These are phyloP conservation scores for Cephus spinipes DNA, from an alignment of 2,888 invertebrate genomes.

Conservation along the genomic window DNA sequence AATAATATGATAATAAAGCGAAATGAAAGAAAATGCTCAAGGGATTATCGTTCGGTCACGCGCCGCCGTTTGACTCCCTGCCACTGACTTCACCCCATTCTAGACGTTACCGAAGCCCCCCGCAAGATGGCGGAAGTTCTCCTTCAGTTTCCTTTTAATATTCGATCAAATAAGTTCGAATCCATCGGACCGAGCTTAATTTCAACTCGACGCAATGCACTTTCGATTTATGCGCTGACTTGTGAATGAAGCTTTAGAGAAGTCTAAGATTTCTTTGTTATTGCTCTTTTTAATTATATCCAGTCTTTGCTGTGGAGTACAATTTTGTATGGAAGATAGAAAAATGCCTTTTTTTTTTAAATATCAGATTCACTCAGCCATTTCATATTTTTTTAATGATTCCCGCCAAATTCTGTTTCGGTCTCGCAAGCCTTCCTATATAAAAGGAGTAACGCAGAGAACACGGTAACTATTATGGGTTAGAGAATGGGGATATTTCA, in stretches of 20 bases:
- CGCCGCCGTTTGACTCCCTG: conserved; percentile 24
- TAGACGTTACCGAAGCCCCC: conserved; percentile 18
- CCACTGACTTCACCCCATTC: conserved; percentile 28
- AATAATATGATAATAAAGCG: conserved; percentile 66
- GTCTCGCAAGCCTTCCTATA: conserved; percentile 36
- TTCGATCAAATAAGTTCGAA: conserved; percentile 24
- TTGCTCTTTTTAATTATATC: background rate
- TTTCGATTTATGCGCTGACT: background rate
- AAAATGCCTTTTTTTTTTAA: background rate
- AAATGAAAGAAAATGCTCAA: conserved; percentile 62
- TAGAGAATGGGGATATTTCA: conserved; percentile 61
- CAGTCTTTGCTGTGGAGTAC: background rate
- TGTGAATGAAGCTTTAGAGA: background rate
- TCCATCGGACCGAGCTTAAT: background rate
- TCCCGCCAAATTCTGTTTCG: background rate
- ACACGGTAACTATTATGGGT: conserved; percentile 53
- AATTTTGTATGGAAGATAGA: background rate
- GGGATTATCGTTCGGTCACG: conserved; percentile 62
- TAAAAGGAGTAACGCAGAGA: conserved; percentile 46
- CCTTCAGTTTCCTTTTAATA: conserved; percentile 30
- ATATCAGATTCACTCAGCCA: background rate
- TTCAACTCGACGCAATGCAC: conserved; percentile 1
- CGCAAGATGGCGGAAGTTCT: conserved; percentile 11
- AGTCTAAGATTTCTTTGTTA: background rate
- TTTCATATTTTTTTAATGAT: background rate